Evolutionary conservation across 2,888 invertebrate genomes (phyloP).

Genomic region (Rugalucina vietnamica): DNA sequence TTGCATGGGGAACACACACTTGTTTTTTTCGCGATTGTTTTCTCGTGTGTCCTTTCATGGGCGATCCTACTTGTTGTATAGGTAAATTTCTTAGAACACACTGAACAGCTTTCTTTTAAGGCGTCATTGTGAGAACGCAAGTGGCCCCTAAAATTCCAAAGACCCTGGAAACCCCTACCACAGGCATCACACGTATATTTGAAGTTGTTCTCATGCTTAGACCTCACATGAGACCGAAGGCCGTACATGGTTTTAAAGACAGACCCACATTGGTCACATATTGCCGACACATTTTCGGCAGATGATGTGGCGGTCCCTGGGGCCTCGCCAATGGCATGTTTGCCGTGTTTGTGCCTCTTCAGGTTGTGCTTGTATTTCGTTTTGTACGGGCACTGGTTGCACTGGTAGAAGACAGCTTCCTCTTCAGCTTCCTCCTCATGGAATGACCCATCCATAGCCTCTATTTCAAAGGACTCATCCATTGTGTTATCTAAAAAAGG

Average conservation of each 20-base stretch:
- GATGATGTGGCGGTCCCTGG: not conserved
- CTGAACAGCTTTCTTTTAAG: not conserved
- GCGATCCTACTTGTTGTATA: not conserved
- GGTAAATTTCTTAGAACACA: not conserved
- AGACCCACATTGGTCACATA: too few species aligned
- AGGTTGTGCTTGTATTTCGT: not conserved
- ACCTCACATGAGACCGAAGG: too few species aligned
- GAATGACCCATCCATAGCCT: not conserved
- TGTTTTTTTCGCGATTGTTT: too few species aligned
- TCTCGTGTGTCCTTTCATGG: too few species aligned
- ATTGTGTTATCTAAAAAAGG: too few species aligned
- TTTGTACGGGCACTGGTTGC: not conserved
- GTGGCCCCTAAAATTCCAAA: not conserved
- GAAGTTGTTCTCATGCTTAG: too few species aligned
- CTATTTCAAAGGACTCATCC: not conserved
- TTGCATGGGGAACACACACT: too few species aligned
- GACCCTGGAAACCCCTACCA: too few species aligned
- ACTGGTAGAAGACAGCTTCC: not conserved
- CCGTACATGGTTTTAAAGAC: too few species aligned
- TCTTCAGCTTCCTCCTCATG: not conserved
- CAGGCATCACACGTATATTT: not conserved
- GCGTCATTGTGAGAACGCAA: not conserved
- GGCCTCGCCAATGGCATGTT: not conserved
- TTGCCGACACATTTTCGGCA: too few species aligned
- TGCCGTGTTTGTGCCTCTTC: not conserved